Percentiles rank a stretch among this genome's conserved stretches.
Conservation (phyloP, 2,888 invertebrate species). For the Stenurella melanura region DNA sequence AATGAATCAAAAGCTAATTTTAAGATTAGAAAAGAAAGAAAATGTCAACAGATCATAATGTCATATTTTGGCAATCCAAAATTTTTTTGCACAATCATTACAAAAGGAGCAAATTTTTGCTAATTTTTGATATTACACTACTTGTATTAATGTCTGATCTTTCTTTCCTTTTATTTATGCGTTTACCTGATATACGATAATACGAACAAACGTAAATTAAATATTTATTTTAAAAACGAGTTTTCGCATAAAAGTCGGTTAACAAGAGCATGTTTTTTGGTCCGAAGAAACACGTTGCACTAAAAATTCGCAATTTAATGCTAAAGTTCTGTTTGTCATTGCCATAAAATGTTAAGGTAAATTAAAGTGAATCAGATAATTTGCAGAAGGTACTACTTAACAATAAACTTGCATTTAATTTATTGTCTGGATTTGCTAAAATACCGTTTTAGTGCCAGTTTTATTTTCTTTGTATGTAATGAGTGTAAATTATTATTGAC, state of each 20-base stretch:
- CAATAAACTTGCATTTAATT: conserved; percentile 16
- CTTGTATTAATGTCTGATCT: too few relatives aligned
- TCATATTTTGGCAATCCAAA: too few relatives aligned
- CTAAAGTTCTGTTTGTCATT: conserved; percentile 27
- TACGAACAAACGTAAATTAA: too few relatives aligned
- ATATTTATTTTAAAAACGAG: not conserved
- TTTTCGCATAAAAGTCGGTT: not conserved
- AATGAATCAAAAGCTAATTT: too few relatives aligned
- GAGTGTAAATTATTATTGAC: not conserved
- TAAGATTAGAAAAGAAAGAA: too few relatives aligned
- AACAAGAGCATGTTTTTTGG: not conserved
- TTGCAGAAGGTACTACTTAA: conserved; percentile 9
- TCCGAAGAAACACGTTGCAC: conserved; percentile 2
- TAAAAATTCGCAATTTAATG: conserved; percentile 8
- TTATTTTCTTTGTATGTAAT: not conserved
- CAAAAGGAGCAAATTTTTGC: too few relatives aligned
- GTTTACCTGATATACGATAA: too few relatives aligned
- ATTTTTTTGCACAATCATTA: too few relatives aligned
- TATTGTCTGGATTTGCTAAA: conserved; percentile 15
- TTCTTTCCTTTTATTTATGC: too few relatives aligned
- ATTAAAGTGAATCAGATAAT: conserved; percentile 37
- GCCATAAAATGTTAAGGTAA: conserved; percentile 23
- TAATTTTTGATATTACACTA: too few relatives aligned
- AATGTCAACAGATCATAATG: too few relatives aligned
- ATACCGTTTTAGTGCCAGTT: not conserved